These are phyloP conservation scores for Philereme transversata DNA, from an alignment of 2,888 invertebrate species.

Conservation along the genomic window DNA sequence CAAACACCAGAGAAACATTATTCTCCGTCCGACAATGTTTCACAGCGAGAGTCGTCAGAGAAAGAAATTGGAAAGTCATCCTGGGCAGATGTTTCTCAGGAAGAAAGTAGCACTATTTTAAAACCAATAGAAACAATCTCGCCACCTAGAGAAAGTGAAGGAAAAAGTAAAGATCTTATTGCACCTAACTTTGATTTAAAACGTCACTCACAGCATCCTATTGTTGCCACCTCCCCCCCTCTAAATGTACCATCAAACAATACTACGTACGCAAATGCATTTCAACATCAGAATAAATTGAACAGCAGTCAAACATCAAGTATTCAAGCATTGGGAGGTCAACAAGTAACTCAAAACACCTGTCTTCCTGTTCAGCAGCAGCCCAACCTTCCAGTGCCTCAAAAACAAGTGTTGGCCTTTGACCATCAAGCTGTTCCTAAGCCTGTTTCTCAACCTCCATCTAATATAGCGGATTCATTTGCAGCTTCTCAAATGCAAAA, in stretches of 20 bases:
- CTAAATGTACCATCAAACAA: slow-evolving; percentile 36
- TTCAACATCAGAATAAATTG: slow-evolving; percentile 54
- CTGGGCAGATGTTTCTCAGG: slow-evolving; percentile 78
- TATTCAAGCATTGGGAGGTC: slow-evolving; percentile 48
- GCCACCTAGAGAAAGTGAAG: slow-evolving; percentile 48
- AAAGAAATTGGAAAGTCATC: slow-evolving; percentile 73
- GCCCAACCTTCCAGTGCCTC: slow-evolving; percentile 41
- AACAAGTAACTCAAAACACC: slow-evolving; percentile 50
- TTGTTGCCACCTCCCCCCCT: slow-evolving; percentile 31
- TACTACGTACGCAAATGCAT: slow-evolving; percentile 36
- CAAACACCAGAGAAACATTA: slow-evolving; percentile 79
- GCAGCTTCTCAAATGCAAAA: slow-evolving; percentile 55
- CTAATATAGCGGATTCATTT: slow-evolving; percentile 51
- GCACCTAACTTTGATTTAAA: slow-evolving; percentile 36
- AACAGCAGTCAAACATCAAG: slow-evolving; percentile 43
- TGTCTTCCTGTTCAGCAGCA: slow-evolving; percentile 49
- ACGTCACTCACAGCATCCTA: slow-evolving; percentile 39
- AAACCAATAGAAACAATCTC: slow-evolving; percentile 53
- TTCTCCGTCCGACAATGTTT: slow-evolving; percentile 64
- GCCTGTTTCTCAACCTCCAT: slow-evolving; percentile 42
- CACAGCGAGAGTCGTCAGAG: slow-evolving; percentile 76
- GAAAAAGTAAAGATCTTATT: slow-evolving; percentile 34
- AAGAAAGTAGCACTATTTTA: slow-evolving; percentile 55
- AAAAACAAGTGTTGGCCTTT: slow-evolving; percentile 48
- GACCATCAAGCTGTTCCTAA: slow-evolving; percentile 52